Conservation (phyloP, 2,113 vertebrate species). For the Leucosticte australis region DNA sequence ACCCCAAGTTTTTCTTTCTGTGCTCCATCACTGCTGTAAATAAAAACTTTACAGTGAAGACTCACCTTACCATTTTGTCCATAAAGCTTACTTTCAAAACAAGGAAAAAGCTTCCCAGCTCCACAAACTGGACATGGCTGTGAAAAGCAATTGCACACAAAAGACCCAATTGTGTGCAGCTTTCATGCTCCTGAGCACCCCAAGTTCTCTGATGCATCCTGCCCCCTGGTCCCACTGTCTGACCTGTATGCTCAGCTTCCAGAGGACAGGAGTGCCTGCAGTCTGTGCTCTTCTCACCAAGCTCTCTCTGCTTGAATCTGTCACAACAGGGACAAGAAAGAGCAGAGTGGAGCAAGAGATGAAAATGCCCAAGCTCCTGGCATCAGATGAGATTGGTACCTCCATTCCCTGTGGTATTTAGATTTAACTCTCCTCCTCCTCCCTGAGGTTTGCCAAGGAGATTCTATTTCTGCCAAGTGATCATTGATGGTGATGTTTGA, state of each 20-base stretch:
- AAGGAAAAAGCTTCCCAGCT: background rate
- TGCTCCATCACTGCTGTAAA: background rate
- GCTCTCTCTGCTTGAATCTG: background rate
- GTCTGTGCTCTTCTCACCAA: background rate
- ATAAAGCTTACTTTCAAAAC: background rate
- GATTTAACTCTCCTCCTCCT: background rate
- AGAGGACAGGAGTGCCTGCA: background rate
- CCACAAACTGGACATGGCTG: background rate
- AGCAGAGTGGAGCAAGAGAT: background rate
- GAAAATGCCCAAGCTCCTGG: background rate
- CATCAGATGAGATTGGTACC: background rate
- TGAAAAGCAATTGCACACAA: background rate
- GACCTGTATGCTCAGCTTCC: background rate
- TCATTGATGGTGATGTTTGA: background rate
- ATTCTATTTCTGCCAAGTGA: background rate
- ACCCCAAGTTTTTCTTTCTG: background rate
- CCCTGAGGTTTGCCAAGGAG: background rate
- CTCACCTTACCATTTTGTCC: background rate
- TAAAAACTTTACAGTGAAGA: background rate
- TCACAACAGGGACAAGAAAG: background rate
- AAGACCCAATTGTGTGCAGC: background rate
- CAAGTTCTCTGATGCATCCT: background rate
- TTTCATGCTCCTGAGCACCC: background rate
- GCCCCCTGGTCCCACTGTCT: background rate
- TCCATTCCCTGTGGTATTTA: rapidly evolving